Evolutionary conservation across 2,797 vertebrate genomes (phyloP), one percentile per base, ranked within the genome.

Genomic region (Holocentrus rufus): DNA sequence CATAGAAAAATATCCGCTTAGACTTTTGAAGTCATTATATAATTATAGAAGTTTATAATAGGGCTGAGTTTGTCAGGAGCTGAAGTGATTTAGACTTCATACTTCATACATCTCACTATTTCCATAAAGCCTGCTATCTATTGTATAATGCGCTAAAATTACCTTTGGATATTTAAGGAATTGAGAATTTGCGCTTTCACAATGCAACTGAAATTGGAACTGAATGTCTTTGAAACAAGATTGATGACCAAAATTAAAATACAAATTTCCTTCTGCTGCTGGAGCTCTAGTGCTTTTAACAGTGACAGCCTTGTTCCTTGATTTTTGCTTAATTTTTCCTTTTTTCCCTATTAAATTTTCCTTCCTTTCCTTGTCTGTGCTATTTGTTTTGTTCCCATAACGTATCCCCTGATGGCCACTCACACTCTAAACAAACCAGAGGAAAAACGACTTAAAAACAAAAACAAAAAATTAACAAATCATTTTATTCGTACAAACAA

Each of bases 401-500:
- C 4, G 8, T 17, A 49, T 18, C 61, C 27, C 25, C 13, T 61
- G 13, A 50, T 6, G 15, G 18, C 2, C 30, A 23, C 46, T 71
- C 6, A 69, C 3, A n/a, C 9, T 20, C 18, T 20, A 20, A 3
- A 22, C 20, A 50, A 50, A 50, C 3, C 47, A 20, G 47, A 18
- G 1, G 70, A 31, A 25, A 59, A 72, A 80, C 36, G 59, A 75
- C n/a, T 17, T 11, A 18, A 58, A 69, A 77, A 50, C 30, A 54
- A 18, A 63, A 61, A 13, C 2, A 18, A 58, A 86, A 90, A 90
- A 89, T 90, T 87, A 90, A 79, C 86, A 91, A 91, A 92, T 89
- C 69, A 22, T 76, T 92, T 92, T 92, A 92, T 90, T 92, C 58
- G 77, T 92, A 90, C 81, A 92, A 93, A 93, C 83, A 78, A 79